Evolutionary conservation across 2,888 invertebrate species (phyloP), one percentile per base, ranked within the genome.

Genomic region (Eulithis testata): DNA sequence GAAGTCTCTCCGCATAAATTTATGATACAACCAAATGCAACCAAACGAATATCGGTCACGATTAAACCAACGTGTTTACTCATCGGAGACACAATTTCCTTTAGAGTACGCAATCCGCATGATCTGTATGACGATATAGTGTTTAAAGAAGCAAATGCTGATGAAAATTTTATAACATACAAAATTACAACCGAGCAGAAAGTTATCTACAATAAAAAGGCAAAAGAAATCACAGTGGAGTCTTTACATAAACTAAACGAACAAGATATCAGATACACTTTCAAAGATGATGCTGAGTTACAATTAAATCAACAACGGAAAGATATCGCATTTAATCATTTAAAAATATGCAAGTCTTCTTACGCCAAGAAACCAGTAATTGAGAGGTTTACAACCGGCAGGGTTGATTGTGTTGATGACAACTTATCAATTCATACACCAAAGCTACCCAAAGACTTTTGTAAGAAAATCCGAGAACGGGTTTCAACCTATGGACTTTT

Each of bases 171-270:
- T 49, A 73, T 91, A 45, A 69, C 72, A 2, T 90, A 90, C 68
- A 68, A 69, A 54, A 79, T 92, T 21, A 64, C 69, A 43, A 72
- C 79, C 68, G 81, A 85, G 69, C 66, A 83, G 57, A 87, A 82
- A 58, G 79, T 90, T 27, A 74, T 79, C 14, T 86, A 77, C 66
- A 69, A 75, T 64, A 85, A 79, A 69, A 75, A 60, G 50, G 63
- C 71, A 5, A 82, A 76, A 66, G 55, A 75, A 64, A 52, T 76
- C 45, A 51, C 71, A 7, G 70, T 86, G 43, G 84, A 89, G 75
- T 92, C 93, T 45, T 74, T 90, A 53, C 91, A 91, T 66, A 88
- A 81, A 75, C 71, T 93, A 55, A 71, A 76, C 47, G 89, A 91
- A 53, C 78, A 71, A 66, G 76, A 82, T 67, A 73, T 76, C 55